Evolutionary conservation across 2,888 invertebrate genomes (phyloP).

Genomic region (Syrphus vitripennis): DNA sequence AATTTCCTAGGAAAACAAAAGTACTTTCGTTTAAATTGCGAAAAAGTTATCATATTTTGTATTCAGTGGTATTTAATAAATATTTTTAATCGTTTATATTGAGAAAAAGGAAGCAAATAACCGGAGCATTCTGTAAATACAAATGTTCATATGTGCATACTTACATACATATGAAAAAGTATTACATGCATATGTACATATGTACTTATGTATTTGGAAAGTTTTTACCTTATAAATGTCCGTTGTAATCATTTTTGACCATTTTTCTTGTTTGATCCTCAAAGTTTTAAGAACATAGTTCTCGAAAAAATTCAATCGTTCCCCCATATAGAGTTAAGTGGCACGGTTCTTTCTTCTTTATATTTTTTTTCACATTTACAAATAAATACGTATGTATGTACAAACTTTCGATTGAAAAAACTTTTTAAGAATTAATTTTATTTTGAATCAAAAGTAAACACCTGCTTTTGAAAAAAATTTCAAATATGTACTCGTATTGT

Average conservation of each 20-base stretch:
- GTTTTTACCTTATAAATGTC: conserved; percentile 74
- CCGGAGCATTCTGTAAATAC: too few species aligned
- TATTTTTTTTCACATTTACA: too few species aligned
- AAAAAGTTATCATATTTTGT: too few species aligned
- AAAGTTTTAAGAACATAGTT: conserved; percentile 76
- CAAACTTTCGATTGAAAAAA: background rate
- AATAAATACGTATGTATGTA: background rate
- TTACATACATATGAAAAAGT: background rate
- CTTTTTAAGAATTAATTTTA: background rate
- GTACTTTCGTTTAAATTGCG: too few species aligned
- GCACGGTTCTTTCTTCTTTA: too few species aligned
- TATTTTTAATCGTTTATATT: too few species aligned
- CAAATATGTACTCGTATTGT: background rate
- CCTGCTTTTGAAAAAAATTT: background rate
- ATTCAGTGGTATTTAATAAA: too few species aligned
- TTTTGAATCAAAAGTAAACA: background rate
- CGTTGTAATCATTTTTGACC: conserved; percentile 75
- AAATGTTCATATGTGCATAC: background rate
- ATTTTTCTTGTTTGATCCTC: conserved; percentile 76
- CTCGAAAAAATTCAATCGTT: conserved; percentile 75
- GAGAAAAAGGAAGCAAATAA: too few species aligned
- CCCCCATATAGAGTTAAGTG: too few species aligned
- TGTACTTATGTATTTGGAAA: background rate
- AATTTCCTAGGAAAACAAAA: too few species aligned
- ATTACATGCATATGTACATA: background rate